Percentiles rank a stretch among this genome's conserved stretches.
phyloP scores from a whole-genome alignment of 2,888 invertebrate species.

The Strigamia transsilvanica region DNA sequence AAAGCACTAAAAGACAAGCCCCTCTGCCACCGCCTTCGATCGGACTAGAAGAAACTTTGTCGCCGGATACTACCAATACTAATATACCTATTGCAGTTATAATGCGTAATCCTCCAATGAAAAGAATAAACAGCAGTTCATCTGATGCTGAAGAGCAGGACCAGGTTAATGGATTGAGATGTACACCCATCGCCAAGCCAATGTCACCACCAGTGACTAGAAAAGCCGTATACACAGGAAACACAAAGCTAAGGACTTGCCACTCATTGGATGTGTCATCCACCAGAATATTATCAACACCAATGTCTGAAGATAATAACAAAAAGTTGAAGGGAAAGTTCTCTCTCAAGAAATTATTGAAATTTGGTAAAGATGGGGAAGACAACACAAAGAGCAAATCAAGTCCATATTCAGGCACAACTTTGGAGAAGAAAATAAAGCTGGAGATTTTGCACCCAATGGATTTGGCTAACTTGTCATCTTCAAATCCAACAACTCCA shows the following conservation, averaged over 20 bases:
- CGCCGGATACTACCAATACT: slow-evolving; percentile 4
- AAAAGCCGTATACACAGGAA: not conserved
- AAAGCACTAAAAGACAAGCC: slow-evolving; percentile 57
- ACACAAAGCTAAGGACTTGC: not conserved
- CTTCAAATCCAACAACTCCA: not conserved
- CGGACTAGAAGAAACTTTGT: not conserved
- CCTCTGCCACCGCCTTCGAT: slow-evolving; percentile 55
- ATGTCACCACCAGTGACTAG: not conserved
- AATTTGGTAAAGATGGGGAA: slow-evolving; percentile 67
- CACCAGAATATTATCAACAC: not conserved
- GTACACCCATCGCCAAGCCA: not conserved
- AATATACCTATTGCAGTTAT: slow-evolving; percentile 1
- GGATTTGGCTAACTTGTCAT: slow-evolving; percentile 65
- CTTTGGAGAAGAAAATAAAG: slow-evolving; percentile 70
- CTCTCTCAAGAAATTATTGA: slow-evolving; percentile 82
- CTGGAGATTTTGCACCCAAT: slow-evolving; percentile 88
- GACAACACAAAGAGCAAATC: slow-evolving; percentile 20
- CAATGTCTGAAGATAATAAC: slow-evolving; percentile 10
- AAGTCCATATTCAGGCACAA: not conserved
- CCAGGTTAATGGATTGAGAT: no score
- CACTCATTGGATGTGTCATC: not conserved
- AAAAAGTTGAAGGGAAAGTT: slow-evolving; percentile 70
- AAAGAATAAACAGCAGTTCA: not conserved
- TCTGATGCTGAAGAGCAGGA: not conserved
- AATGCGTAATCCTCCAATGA: slow-evolving; percentile 11